Evolutionary conservation across 2,888 invertebrate species (phyloP).

Genomic region (Ischnura elegans): DNA sequence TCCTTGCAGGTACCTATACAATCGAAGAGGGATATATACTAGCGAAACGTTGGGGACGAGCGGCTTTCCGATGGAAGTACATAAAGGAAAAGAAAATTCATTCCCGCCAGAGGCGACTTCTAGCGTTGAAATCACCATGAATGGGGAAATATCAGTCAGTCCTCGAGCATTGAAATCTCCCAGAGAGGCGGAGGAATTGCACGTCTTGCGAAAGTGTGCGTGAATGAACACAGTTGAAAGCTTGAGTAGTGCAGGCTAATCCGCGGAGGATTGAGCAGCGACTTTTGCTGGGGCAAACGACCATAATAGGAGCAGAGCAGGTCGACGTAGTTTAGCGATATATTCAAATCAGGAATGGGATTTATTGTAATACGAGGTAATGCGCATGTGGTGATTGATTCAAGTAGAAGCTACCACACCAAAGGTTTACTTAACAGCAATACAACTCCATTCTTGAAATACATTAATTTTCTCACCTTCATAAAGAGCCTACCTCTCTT

Average conservation of each 20-base stretch:
- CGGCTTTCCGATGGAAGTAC: background rate
- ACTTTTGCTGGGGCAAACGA: background rate
- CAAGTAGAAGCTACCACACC: too few species aligned
- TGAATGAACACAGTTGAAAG: background rate
- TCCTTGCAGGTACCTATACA: background rate
- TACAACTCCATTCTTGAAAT: too few species aligned
- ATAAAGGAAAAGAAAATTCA: too few species aligned
- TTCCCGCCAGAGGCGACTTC: background rate
- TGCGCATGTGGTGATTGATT: too few species aligned
- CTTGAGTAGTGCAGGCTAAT: background rate
- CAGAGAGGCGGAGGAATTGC: background rate
- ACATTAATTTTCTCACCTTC: too few species aligned
- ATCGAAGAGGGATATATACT: background rate
- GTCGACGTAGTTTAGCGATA: too few species aligned
- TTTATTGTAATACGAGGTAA: too few species aligned
- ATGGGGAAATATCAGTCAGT: background rate
- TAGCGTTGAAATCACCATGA: constrained; percentile 7
- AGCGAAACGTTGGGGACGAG: background rate
- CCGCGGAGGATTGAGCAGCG: background rate
- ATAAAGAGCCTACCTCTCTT: too few species aligned
- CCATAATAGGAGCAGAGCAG: background rate
- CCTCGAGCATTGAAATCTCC: background rate
- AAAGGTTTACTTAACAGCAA: too few species aligned
- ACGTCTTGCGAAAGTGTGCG: background rate
- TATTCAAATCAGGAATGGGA: too few species aligned